A percentile compares a stretch with the other conserved stretches of the same genome.
phyloP scores from a whole-genome alignment of 2,113 vertebrate genomes.

The Chelonoidis abingdonii region DNA sequence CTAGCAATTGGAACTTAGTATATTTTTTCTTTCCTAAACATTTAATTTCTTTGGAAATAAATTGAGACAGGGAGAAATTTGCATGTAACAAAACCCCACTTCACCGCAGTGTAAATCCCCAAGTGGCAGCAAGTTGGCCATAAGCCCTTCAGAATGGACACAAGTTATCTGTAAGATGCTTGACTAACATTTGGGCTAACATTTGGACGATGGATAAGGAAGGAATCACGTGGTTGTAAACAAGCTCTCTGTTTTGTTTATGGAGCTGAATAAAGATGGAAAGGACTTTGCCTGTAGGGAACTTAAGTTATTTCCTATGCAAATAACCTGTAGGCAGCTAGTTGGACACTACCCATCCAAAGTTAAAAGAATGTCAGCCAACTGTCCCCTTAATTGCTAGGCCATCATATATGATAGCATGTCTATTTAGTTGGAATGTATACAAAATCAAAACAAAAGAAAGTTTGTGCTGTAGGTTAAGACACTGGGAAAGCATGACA shows the following conservation, averaged over 20 bases:
- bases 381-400: slow-evolving; percentile 19
- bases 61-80: neutral
- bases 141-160: neutral
- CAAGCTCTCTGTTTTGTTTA: neutral
- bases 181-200: neutral
- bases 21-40: neutral
- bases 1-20: accelerated
- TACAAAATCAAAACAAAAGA: neutral
- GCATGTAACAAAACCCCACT: neutral
- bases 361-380: slow-evolving; percentile 14
- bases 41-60: neutral
- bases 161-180: slow-evolving; percentile 5
- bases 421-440: slow-evolving; percentile 37
- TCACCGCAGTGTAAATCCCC: neutral
- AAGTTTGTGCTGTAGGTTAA: neutral
- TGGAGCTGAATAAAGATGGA: neutral
- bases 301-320: neutral
- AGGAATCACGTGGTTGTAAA: slow-evolving; percentile 3
- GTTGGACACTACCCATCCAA: neutral
- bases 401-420: slow-evolving; percentile 1
- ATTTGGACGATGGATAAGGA: slow-evolving; percentile 11
- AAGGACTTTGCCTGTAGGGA: neutral
- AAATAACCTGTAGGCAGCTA: slow-evolving; percentile 29
- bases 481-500: neutral
- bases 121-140: slow-evolving; percentile 19